Conservation (phyloP, 2,888 invertebrate genomes). For the Apantesis nais region DNA sequence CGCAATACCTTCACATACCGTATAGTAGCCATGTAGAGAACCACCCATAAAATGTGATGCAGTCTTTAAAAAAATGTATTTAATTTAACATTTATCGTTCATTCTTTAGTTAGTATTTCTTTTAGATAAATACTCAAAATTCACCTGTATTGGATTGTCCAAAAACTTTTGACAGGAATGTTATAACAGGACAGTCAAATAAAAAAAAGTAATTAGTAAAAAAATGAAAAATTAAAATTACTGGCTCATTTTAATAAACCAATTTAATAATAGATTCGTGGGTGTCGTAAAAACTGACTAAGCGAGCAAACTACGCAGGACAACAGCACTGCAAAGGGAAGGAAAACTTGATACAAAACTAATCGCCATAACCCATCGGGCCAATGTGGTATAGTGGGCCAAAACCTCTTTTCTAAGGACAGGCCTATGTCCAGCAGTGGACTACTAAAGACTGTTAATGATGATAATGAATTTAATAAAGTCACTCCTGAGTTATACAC, state of each 20-base stretch:
- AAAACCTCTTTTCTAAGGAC: too few relatives aligned
- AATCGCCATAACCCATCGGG: too few relatives aligned
- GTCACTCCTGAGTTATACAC: background rate
- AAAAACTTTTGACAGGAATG: background rate
- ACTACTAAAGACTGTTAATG: too few relatives aligned
- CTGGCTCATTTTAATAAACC: too few relatives aligned
- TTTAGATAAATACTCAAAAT: background rate
- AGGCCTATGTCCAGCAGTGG: too few relatives aligned
- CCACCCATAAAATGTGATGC: conserved; percentile 12
- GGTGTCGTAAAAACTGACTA: too few relatives aligned
- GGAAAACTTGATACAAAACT: too few relatives aligned
- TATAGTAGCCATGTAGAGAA: conserved; percentile 17
- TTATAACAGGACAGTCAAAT: background rate
- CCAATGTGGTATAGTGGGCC: too few relatives aligned
- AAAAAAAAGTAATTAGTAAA: background rate
- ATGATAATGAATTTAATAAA: too few relatives aligned
- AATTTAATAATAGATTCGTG: too few relatives aligned
- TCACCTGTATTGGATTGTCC: background rate
- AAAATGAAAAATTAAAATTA: background rate
- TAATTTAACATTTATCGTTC: background rate
- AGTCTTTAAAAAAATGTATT: conserved; percentile 12
- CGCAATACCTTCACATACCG: conserved; percentile 16
- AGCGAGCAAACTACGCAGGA: too few relatives aligned
- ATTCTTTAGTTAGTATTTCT: background rate
- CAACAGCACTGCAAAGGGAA: too few relatives aligned